phyloP scores from a whole-genome alignment of 1,140 invertebrate genomes.

The Cotesia chilonis region DNA sequence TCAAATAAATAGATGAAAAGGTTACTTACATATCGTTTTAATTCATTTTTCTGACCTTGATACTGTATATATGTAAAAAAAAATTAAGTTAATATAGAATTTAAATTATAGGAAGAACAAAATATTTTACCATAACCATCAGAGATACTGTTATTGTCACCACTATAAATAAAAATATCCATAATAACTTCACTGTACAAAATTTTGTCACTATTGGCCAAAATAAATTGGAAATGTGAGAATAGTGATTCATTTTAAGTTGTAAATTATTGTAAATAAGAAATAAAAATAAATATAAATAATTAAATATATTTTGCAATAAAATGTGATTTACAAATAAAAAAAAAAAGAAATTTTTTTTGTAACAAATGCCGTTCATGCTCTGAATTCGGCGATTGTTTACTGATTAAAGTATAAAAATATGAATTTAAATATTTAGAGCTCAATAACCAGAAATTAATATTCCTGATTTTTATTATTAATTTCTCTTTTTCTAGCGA shows the following conservation, averaged over 20 bases:
- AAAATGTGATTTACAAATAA: no score
- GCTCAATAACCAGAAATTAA: no score
- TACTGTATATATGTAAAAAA: slow-evolving; percentile 12
- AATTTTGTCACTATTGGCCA: slow-evolving; percentile 19
- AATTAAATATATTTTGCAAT: not conserved
- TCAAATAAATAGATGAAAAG: not conserved
- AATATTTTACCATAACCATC: slow-evolving; percentile 21
- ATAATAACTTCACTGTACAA: slow-evolving; percentile 24
- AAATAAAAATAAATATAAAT: not conserved
- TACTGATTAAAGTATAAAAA: no score
- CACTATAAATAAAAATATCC: slow-evolving; percentile 30
- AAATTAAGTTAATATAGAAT: not conserved
- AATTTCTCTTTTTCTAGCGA: no score
- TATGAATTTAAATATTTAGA: no score
- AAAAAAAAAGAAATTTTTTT: no score
- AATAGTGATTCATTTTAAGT: slow-evolving; percentile 8
- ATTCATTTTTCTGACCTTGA: slow-evolving; percentile 14
- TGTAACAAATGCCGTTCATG: no score
- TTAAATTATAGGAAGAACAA: slow-evolving; percentile 3
- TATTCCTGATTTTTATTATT: no score
- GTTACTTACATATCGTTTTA: slow-evolving; percentile 21
- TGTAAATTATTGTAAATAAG: not conserved
- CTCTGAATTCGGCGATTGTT: no score
- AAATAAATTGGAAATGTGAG: slow-evolving; percentile 16
- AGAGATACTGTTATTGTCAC: slow-evolving; percentile 9